Evolutionary conservation across 2,113 vertebrate genomes (phyloP).

Genomic region (Pimephales promelas): DNA sequence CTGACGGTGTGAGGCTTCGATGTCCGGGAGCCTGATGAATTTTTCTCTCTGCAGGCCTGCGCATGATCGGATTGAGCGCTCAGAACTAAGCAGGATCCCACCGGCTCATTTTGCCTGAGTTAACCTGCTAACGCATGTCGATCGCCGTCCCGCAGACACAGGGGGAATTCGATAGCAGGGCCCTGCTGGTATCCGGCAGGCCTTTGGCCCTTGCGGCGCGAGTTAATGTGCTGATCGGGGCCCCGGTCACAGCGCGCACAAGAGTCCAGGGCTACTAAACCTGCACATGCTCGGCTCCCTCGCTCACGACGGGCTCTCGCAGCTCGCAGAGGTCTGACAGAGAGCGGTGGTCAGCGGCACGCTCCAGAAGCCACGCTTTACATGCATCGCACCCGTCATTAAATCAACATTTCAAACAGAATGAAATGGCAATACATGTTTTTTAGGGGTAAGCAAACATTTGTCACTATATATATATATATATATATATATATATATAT

Average conservation of each 20-base stretch:
- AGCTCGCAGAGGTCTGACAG: constrained; percentile 33
- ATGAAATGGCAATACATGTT: constrained; percentile 29
- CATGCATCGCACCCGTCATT: constrained; percentile 28
- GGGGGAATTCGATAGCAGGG: constrained; percentile 81
- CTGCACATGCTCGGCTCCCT: constrained; percentile 73
- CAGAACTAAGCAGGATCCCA: constrained; percentile 69
- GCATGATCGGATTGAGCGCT: constrained; percentile 83
- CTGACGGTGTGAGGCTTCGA: constrained; percentile 58
- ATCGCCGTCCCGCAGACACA: constrained; percentile 81
- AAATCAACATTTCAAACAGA: neutral
- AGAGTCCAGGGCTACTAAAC: constrained; percentile 71
- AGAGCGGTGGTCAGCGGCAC: constrained; percentile 40
- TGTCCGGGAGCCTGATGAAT: constrained; percentile 78
- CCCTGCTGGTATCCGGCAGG: constrained; percentile 78
- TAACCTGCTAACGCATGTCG: constrained; percentile 78
- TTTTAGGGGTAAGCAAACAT: neutral
- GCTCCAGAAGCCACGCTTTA: constrained; percentile 32
- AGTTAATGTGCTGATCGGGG: constrained; percentile 81
- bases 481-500: too few relatives aligned
- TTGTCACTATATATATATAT: too few relatives aligned
- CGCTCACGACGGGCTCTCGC: constrained; percentile 60
- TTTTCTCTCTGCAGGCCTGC: constrained; percentile 77
- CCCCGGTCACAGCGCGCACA: constrained; percentile 76
- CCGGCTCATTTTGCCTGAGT: constrained; percentile 84
- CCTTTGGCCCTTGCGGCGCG: constrained; percentile 74